phyloP scores from a whole-genome alignment of 2,888 invertebrate species.

The Arctia plantaginis region DNA sequence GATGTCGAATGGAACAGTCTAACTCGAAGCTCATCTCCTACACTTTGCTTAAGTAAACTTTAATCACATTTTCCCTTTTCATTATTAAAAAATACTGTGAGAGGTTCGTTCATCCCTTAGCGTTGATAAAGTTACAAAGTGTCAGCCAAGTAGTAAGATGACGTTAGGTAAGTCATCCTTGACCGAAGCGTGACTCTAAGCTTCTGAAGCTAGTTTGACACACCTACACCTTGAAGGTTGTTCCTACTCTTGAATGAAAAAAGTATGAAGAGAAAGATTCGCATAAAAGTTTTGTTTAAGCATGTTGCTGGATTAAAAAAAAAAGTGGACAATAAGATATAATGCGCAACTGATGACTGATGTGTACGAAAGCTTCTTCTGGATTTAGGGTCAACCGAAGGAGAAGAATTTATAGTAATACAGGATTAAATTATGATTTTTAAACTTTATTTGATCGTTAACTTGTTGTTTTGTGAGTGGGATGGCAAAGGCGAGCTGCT shows the following conservation, averaged over 20 bases:
- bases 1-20: constrained; percentile 71
- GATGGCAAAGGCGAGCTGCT: neutral
- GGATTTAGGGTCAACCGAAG: neutral
- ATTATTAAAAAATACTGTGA: neutral
- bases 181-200: neutral
- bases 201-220: neutral
- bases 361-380: neutral
- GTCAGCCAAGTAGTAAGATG: neutral
- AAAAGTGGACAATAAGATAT: neutral
- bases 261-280: too few species aligned
- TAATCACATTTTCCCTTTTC: neutral
- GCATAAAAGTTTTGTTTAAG: too few species aligned
- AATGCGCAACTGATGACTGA: neutral
- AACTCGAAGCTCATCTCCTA: constrained; percentile 46
- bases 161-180: neutral
- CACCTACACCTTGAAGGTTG: too few species aligned
- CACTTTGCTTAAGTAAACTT: constrained; percentile 39
- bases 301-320: too few species aligned
- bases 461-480: neutral
- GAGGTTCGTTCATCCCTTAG: neutral
- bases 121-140: neutral
- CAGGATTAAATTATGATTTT: neutral
- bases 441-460: neutral
- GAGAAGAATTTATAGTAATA: neutral
- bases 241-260: too few species aligned